These are phyloP conservation scores for Anthophora plumipes DNA, from an alignment of 2,888 invertebrate genomes.

Conservation along the genomic window DNA sequence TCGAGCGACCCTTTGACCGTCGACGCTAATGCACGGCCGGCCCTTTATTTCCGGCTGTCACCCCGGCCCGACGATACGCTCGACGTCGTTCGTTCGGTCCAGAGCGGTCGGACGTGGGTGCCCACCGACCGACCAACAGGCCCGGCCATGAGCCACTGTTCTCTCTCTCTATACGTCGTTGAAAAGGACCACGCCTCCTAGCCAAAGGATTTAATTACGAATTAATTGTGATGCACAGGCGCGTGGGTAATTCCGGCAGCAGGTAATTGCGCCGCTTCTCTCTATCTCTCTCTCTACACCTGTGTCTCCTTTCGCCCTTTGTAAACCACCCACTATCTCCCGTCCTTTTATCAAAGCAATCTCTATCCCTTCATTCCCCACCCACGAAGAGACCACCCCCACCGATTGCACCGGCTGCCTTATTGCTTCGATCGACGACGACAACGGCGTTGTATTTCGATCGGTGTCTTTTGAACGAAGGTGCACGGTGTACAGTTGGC, in stretches of 20 bases:
- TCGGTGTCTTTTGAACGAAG: not conserved
- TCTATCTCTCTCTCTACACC: slow-evolving; percentile 13
- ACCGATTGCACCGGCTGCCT: slow-evolving; percentile 10
- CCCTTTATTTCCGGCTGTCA: slow-evolving; percentile 82
- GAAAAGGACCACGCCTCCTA: slow-evolving; percentile 72
- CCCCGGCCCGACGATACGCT: slow-evolving; percentile 71
- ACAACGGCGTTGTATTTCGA: not conserved
- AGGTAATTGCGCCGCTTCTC: slow-evolving; percentile 58
- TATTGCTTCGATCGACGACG: slow-evolving; percentile 27
- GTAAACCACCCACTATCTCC: slow-evolving; percentile 20
- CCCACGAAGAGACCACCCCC: not conserved
- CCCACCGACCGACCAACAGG: slow-evolving; percentile 52
- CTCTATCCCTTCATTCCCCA: not conserved
- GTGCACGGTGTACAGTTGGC: not conserved
- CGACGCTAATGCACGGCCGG: slow-evolving; percentile 75
- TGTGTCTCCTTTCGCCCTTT: slow-evolving; percentile 51
- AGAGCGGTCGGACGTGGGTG: slow-evolving; percentile 60
- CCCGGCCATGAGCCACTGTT: slow-evolving; percentile 34
- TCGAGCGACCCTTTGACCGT: slow-evolving; percentile 77
- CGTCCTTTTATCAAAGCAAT: slow-evolving; percentile 50
- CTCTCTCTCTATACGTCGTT: slow-evolving; percentile 48
- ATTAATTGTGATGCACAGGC: slow-evolving; percentile 78
- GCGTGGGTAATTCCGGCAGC: slow-evolving; percentile 69
- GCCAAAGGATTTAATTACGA: slow-evolving; percentile 78
- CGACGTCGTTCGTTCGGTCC: slow-evolving; percentile 59